Evolutionary conservation across 92 coral and sea anemone genomes (phyloP).

Genomic region (Anthopleura xanthogrammica): DNA sequence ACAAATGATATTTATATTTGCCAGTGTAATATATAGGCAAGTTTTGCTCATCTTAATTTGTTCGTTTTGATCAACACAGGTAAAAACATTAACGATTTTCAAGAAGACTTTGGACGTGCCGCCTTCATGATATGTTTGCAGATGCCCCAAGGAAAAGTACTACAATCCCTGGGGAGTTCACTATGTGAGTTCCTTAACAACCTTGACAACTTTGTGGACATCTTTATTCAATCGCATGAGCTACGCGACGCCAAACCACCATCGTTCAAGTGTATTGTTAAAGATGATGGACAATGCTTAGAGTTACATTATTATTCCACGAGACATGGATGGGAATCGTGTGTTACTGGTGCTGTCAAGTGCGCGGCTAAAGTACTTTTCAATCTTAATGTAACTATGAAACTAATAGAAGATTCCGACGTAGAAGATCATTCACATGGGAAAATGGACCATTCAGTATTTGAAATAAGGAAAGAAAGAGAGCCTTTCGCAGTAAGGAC

Average conservation of each 20-base stretch:
- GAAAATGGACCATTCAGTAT: constrained; percentile 46
- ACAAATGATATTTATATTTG: too few relatives aligned
- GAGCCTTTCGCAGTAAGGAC: constrained; percentile 25
- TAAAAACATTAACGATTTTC: constrained; percentile 18
- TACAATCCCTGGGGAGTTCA: constrained; percentile 66
- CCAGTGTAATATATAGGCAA: background rate
- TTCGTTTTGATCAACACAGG: constrained; percentile 17
- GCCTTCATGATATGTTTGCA: constrained; percentile 60
- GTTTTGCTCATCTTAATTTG: background rate
- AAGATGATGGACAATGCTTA: constrained; percentile 48
- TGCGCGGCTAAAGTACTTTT: constrained; percentile 68
- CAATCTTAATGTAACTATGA: constrained; percentile 14
- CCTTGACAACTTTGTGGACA: constrained; percentile 73
- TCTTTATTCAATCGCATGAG: constrained; percentile 50
- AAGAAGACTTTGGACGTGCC: constrained; percentile 62
- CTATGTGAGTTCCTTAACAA: constrained; percentile 80
- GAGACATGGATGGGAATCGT: constrained; percentile 71
- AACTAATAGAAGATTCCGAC: constrained; percentile 1
- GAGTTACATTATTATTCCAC: constrained; percentile 71
- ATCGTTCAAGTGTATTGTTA: constrained; percentile 55
- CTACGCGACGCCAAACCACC: constrained; percentile 63
- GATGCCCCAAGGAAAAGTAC: constrained; percentile 55
- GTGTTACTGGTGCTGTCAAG: constrained; percentile 70
- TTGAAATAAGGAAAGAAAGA: constrained; percentile 38
- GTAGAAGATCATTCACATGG: constrained; percentile 10